Conservation (phyloP, 1,140 invertebrate genomes). For the Heliconius hermathena region DNA sequence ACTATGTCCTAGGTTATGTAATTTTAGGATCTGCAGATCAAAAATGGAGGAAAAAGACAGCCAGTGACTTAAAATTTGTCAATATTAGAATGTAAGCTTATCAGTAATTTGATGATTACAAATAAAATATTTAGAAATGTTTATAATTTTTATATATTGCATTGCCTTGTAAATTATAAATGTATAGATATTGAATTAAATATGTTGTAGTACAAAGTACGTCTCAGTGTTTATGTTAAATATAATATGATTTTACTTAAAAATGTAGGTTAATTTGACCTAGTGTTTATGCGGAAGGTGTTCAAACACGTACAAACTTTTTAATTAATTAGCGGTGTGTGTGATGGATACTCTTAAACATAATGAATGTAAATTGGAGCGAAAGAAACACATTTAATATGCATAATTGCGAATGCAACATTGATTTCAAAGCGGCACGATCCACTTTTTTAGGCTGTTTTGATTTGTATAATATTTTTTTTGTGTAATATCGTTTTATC, state of each 20-base stretch:
- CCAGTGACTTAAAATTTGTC: neutral
- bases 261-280: conserved; percentile 24
- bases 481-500: neutral
- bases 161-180: neutral
- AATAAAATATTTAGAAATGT: too few relatives aligned
- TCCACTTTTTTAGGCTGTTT: conserved; percentile 11
- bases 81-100: too few relatives aligned
- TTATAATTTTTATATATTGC: too few relatives aligned
- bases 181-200: neutral
- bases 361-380: conserved; percentile 37
- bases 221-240: neutral
- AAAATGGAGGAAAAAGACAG: neutral
- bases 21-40: conserved; percentile 65
- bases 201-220: neutral
- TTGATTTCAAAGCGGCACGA: conserved; percentile 10
- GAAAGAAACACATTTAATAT: conserved; percentile 28
- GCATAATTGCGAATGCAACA: conserved; percentile 17
- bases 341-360: conserved; percentile 27
- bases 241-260: neutral
- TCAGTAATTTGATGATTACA: too few relatives aligned
- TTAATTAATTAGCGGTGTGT: conserved; percentile 31
- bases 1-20: conserved; percentile 61
- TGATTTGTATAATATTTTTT: neutral
- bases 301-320: conserved; percentile 27
- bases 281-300: conserved; percentile 29